Evolutionary conservation across 23 tunicate species (phyloP).

Genomic region (Styela plicata): DNA sequence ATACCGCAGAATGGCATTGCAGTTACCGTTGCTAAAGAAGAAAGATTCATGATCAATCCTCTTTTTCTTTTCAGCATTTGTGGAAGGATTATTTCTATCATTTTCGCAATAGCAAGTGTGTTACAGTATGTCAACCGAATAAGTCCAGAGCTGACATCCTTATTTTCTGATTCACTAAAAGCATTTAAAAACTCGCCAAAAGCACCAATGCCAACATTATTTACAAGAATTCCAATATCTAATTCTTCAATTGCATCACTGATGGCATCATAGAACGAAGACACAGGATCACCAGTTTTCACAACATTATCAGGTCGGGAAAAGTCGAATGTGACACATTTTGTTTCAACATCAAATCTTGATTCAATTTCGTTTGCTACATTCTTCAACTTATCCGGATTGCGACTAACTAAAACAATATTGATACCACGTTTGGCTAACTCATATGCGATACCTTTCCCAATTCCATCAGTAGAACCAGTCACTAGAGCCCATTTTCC

Average conservation of each 20-base stretch:
- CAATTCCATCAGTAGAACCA: constrained; percentile 92
- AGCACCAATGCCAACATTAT: constrained; percentile 67
- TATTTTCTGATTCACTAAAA: neutral
- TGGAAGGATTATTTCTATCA: constrained; percentile 59
- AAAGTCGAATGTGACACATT: constrained; percentile 50
- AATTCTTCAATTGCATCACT: constrained; percentile 27
- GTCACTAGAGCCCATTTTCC: constrained; percentile 90
- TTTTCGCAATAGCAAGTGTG: constrained; percentile 41
- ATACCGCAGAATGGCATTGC: constrained; percentile 55
- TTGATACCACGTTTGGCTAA: constrained; percentile 67
- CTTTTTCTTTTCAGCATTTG: constrained; percentile 38
- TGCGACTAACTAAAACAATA: constrained; percentile 74
- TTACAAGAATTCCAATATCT: constrained; percentile 61
- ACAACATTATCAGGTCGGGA: constrained; percentile 33
- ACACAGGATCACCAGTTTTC: neutral
- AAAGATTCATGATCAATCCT: constrained; percentile 67
- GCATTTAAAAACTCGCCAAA: constrained; percentile 35
- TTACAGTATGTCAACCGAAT: constrained; percentile 41
- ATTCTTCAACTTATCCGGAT: constrained; percentile 48
- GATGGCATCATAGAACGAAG: constrained; percentile 43
- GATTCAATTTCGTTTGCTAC: constrained; percentile 44
- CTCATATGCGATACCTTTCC: constrained; percentile 61
- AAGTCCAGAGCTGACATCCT: constrained; percentile 29
- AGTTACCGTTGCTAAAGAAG: constrained; percentile 51
- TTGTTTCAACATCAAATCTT: constrained; percentile 47